Percentiles rank a stretch among this genome's conserved stretches.
These are phyloP conservation scores for Crotophaga sulcirostris DNA, from an alignment of 2,113 vertebrate genomes.

Conservation along the genomic window DNA sequence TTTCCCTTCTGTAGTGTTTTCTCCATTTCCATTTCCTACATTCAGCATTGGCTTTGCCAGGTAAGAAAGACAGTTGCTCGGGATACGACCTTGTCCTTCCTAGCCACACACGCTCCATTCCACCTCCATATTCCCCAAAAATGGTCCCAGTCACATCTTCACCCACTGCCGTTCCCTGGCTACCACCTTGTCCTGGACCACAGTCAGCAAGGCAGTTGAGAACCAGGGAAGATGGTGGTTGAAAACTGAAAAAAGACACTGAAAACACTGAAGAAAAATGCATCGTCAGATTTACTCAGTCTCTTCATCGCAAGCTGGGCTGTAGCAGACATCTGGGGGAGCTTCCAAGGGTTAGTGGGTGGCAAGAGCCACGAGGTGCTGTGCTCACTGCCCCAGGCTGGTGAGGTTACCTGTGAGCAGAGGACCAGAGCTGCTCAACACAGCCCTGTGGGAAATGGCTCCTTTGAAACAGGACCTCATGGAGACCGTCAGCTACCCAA, in stretches of 20 bases:
- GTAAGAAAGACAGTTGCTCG: neutral
- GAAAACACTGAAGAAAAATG: neutral
- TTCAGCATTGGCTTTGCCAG: neutral
- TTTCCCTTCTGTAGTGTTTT: neutral
- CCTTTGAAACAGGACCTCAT: neutral
- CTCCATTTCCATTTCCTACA: neutral
- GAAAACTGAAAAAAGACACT: neutral
- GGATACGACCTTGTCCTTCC: neutral
- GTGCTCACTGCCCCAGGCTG: neutral
- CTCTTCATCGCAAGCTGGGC: neutral
- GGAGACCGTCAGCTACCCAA: accelerated
- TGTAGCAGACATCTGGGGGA: neutral
- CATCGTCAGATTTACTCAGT: neutral
- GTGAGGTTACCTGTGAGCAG: neutral
- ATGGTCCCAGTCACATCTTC: neutral
- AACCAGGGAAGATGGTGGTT: neutral
- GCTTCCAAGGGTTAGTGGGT: neutral
- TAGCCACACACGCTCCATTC: neutral
- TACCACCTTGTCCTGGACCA: neutral
- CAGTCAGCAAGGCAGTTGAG: neutral
- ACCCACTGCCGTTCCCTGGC: neutral
- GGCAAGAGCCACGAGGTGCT: neutral
- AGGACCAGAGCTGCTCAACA: accelerated
- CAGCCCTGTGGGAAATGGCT: neutral
- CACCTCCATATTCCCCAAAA: neutral